These are phyloP conservation scores for Corynorhinus townsendii DNA, from an alignment of 2,113 vertebrate species.

Conservation along the genomic window DNA sequence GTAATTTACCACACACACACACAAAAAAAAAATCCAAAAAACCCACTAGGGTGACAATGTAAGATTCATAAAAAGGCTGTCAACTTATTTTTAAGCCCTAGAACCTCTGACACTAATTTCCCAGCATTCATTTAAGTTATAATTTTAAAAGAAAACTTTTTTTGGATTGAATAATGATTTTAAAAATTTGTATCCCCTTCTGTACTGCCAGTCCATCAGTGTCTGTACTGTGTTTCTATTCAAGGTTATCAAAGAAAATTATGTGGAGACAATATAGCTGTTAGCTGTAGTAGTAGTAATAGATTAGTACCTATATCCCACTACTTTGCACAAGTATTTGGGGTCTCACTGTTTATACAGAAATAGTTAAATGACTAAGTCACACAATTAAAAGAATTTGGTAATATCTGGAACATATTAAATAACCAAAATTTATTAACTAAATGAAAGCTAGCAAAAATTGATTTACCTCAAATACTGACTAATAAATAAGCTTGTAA, in stretches of 20 bases:
- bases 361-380: neutral
- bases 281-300: neutral
- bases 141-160: neutral
- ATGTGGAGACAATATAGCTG: neutral
- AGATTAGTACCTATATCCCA: neutral
- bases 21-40: neutral
- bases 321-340: neutral
- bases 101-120: neutral
- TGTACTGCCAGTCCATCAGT: neutral
- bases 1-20: neutral
- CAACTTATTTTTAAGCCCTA: constrained; percentile 45
- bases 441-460: neutral
- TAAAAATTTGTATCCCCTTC: neutral
- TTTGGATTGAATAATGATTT: neutral
- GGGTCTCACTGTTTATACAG: neutral
- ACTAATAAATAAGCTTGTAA: neutral
- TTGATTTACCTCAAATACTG: neutral
- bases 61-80: neutral
- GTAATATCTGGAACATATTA: neutral
- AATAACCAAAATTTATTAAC: neutral
- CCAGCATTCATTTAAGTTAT: neutral
- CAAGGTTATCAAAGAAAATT: neutral
- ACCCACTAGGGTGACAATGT: neutral
- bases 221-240: neutral
- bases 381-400: neutral